Percentiles rank a stretch among this genome's conserved stretches.
phyloP scores from a whole-genome alignment of 2,797 vertebrate genomes.

The Sebastes umbrosus region DNA sequence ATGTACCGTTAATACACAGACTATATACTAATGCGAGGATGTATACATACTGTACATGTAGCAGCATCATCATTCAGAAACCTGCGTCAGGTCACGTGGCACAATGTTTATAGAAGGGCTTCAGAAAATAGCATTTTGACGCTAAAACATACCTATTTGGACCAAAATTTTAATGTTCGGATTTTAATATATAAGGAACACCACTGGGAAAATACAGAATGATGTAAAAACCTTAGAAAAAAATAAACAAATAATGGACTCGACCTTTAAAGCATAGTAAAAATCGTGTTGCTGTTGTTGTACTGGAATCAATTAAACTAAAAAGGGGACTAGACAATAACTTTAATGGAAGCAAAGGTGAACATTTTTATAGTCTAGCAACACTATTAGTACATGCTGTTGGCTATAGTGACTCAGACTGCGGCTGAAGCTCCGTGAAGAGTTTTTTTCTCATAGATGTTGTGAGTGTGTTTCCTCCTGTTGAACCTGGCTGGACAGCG shows the following conservation, averaged over 20 bases:
- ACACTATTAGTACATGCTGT: neutral
- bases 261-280: neutral
- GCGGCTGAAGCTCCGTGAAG: neutral
- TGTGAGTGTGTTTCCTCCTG: conserved; percentile 13
- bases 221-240: neutral
- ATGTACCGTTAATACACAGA: too few relatives aligned
- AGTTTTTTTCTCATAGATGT: conserved; percentile 2
- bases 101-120: neutral
- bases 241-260: too few relatives aligned
- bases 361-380: neutral
- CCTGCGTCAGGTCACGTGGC: neutral
- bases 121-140: neutral
- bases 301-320: neutral
- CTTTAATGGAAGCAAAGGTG: neutral
- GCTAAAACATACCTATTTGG: neutral
- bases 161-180: neutral
- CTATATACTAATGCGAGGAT: too few relatives aligned
- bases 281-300: neutral
- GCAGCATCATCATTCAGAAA: neutral
- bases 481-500: conserved; percentile 27
- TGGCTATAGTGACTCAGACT: conserved; percentile 10
- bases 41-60: too few relatives aligned
- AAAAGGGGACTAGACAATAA: neutral
- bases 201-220: neutral
- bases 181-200: neutral